These are phyloP conservation scores for Eupsittula cactorum DNA, from an alignment of 2,113 vertebrate genomes.

Conservation along the genomic window DNA sequence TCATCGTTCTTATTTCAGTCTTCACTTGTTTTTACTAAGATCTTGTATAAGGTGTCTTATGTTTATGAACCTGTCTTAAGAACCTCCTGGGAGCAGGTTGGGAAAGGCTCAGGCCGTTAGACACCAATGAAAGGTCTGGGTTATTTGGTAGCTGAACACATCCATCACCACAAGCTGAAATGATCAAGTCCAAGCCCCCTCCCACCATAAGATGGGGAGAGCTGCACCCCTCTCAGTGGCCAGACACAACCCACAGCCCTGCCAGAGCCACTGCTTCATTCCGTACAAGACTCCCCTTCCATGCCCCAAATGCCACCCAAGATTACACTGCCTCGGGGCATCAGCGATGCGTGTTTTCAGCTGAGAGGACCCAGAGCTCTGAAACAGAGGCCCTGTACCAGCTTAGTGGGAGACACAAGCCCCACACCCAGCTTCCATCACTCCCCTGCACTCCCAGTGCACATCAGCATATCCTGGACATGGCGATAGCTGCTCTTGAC, in stretches of 20 bases:
- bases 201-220: too few relatives aligned
- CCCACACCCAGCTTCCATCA: not conserved
- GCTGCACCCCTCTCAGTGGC: not conserved
- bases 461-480: not conserved
- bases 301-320: fast-evolving
- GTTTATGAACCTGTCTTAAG: not conserved
- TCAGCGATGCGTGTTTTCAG: not conserved
- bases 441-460: fast-evolving
- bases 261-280: not conserved
- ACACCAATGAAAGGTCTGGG: fast-evolving
- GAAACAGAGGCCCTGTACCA: not conserved
- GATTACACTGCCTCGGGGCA: not conserved
- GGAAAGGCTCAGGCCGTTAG: not conserved
- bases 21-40: not conserved
- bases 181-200: not conserved
- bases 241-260: not conserved
- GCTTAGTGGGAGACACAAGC: not conserved
- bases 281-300: too few relatives aligned
- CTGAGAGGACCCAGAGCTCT: not conserved
- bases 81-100: not conserved
- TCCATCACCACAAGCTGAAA: not conserved
- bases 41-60: not conserved
- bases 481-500: not conserved
- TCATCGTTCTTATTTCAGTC: not conserved
- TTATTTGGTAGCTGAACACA: not conserved